phyloP scores from a whole-genome alignment of 1,140 invertebrate species.

The Sesamia nonagrioides region DNA sequence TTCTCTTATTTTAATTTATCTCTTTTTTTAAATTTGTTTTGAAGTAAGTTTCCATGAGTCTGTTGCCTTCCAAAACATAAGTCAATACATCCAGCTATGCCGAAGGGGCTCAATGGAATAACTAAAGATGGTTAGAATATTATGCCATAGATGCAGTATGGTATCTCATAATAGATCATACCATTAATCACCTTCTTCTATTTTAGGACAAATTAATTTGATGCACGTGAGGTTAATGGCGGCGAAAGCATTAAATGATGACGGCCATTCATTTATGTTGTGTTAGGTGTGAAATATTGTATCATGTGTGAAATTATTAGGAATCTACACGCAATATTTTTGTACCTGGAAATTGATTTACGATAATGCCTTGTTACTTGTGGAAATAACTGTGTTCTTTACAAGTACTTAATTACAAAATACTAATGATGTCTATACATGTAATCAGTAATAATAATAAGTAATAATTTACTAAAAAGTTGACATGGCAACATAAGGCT shows the following conservation, averaged over 20 bases:
- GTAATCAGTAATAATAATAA: too few relatives aligned
- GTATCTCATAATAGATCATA: slow-evolving; percentile 16
- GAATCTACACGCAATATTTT: background rate
- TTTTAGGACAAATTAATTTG: slow-evolving; percentile 42
- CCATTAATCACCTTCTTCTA: slow-evolving; percentile 42
- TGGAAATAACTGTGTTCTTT: background rate
- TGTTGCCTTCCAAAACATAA: background rate
- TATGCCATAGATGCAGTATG: too few relatives aligned
- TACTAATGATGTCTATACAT: too few relatives aligned
- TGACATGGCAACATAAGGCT: too few relatives aligned
- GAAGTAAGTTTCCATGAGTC: too few relatives aligned
- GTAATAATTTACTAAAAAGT: too few relatives aligned
- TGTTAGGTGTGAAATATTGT: slow-evolving; percentile 35
- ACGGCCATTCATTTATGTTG: slow-evolving; percentile 31
- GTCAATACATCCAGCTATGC: background rate
- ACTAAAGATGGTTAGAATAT: background rate
- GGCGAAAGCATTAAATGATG: slow-evolving; percentile 39
- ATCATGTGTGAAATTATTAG: background rate
- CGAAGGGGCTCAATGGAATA: background rate
- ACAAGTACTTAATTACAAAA: background rate
- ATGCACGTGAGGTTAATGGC: slow-evolving; percentile 37
- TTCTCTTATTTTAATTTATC: too few relatives aligned
- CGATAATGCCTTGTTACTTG: background rate
- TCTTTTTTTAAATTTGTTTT: too few relatives aligned
- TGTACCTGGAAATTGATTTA: background rate